phyloP scores from a whole-genome alignment of 2,797 vertebrate genomes.

The Chloroceryle amazona region DNA sequence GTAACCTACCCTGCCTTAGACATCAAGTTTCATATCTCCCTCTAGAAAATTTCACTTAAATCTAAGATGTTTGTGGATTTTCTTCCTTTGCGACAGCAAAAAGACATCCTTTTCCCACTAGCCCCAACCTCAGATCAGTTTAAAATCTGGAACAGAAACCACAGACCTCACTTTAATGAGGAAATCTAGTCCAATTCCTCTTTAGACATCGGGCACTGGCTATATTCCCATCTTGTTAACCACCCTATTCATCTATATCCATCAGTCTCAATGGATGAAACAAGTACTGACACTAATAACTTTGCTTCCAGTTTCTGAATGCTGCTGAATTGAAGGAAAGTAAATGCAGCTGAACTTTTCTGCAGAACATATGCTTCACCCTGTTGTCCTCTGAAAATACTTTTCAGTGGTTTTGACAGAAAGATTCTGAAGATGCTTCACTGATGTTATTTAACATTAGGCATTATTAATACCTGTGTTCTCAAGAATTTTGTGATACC shows the following conservation, averaged over 20 bases:
- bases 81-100: not conserved
- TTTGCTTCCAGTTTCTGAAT: constrained; percentile 29
- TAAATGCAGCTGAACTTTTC: not conserved
- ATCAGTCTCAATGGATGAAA: constrained; percentile 41
- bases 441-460: not conserved
- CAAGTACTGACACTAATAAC: constrained; percentile 37
- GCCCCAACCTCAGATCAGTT: not conserved
- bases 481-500: not conserved
- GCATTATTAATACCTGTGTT: not conserved
- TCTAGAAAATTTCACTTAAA: constrained; percentile 37
- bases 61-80: not conserved
- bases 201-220: not conserved
- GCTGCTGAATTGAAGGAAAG: not conserved
- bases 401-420: not conserved
- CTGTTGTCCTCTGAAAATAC: not conserved
- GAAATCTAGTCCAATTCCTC: constrained; percentile 19
- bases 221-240: constrained; percentile 48
- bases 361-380: not conserved
- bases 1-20: not conserved
- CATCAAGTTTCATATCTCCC: constrained; percentile 1
- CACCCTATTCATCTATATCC: constrained; percentile 30
- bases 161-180: constrained; percentile 3
- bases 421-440: not conserved
- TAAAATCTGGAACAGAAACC: constrained; percentile 23
- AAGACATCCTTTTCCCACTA: not conserved